Evolutionary conservation across 2,888 invertebrate genomes (phyloP), one percentile per base, ranked within the genome.

Genomic region (Lasioglossum leucozonium): DNA sequence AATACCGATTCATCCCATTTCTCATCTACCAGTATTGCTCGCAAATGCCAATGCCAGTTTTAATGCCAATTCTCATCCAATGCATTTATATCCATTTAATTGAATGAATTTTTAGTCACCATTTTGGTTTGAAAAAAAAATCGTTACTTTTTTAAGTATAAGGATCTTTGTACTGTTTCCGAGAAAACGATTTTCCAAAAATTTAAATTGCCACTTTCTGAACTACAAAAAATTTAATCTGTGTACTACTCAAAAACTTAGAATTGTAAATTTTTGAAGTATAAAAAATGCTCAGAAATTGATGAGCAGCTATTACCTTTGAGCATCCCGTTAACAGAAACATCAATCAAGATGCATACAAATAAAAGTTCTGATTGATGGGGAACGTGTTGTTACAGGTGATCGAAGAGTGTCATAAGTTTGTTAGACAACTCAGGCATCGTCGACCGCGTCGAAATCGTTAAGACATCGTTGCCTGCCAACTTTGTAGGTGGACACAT

Each of bases 401-500:
- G 18, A 65, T 30, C 18, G 34, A 34, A 30, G 44, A 16, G 18
- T 8, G 65, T 18, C 18, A 34, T 34, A 34, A 65, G 18, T 65
- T 30, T 18, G 65, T 65, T 65, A 8, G n/a, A 37, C 22, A 10
- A 22, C 34, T 67, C 11, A 10, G 37, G 11, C 22, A 37, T 18
- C 37, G 4, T n/a, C 37, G 22, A 44, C 44, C 55, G 34, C 77
- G 51, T 55, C n/a, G 76, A 79, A 69, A 72, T 47, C 80, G 71
- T 80, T 67, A 72, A 40, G 69, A 72, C 55, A 34, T 55, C 75
- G 76, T 73, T 47, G 47, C 58, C 37, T 76, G 40, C 71, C 73
- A 26, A 67, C 26, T 78, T 81, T 81, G 88, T 89, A 90, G 89
- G 88, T 86, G 90, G 89, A 90, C 87, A 87, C 86, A 85, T 89